Evolutionary conservation across 2,113 vertebrate species (phyloP), one percentile per base, ranked within the genome.

Genomic region (Protobothrops mucrosquamatus): DNA sequence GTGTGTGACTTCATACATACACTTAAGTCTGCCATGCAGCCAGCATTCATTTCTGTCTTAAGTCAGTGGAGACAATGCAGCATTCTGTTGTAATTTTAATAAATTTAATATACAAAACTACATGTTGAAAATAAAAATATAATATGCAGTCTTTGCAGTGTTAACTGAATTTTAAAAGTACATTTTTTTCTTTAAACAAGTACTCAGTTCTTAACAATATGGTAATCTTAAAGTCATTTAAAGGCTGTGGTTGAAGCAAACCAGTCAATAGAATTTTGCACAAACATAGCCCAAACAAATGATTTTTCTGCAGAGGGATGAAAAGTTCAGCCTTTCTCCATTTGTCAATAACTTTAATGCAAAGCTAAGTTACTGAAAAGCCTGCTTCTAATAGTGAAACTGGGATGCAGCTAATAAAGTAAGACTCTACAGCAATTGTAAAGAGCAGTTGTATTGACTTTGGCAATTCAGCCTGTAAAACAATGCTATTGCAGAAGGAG

Each of bases 41-140:
- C 95, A 94, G 95, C 1, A 20, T 94, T 89, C 93, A 96, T 94
- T 91, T 97, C 95, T 93, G 94, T 94, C 96, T 96, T 96, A 92
- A 91, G 93, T 94, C 94, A 93, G 96, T 95, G 94, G 95, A 96
- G 95, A 97, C 94, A 93, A 94, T 96, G 97, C 94, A 97, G 93
- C 96, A 94, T 94, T 97, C 95, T 94, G 94, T 95, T 96, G 92
- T 95, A 96, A 95, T 96, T 97, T 94, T 95, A 97, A 96, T 92
- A 97, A 96, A 96, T 97, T 98, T 97, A 97, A 98, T 97, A 97
- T 95, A 97, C 95, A 97, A 96, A 98, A 97, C 96, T 97, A 96
- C 95, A 97, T 97, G 97, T 97, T 95, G 96, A 97, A 98, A 97
- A 97, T 97, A 97, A 97, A 97, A 96, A 97, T 96, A 97, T 96